phyloP scores from a whole-genome alignment of 2,888 invertebrate genomes.

The Hofmannophila pseudospretella region DNA sequence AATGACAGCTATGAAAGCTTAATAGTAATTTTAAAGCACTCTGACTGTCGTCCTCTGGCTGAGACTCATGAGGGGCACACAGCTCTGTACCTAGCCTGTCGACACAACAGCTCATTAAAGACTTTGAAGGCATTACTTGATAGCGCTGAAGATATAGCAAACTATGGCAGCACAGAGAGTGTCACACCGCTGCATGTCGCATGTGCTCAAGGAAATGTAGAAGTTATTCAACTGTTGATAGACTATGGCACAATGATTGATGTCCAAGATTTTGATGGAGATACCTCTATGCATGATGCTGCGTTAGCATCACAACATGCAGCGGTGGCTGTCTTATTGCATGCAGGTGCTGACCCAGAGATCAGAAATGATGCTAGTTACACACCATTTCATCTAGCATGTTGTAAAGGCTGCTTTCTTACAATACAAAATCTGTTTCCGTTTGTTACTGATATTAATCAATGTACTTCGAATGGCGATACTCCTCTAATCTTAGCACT shows the following conservation, averaged over 20 bases:
- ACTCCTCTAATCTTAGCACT: conserved; percentile 56
- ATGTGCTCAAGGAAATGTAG: conserved; percentile 53
- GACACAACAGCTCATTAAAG: conserved; percentile 43
- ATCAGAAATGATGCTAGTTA: conserved; percentile 53
- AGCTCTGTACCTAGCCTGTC: conserved; percentile 64
- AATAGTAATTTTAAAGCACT: conserved; percentile 48
- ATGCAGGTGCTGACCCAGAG: conserved; percentile 62
- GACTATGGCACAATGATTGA: conserved; percentile 59
- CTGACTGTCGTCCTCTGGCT: conserved; percentile 44
- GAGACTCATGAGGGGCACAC: conserved; percentile 73
- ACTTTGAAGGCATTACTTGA: conserved; percentile 53
- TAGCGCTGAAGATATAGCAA: conserved; percentile 51
- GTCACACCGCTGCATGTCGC: conserved; percentile 66
- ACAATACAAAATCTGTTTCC: conserved; percentile 46
- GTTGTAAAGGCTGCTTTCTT: conserved; percentile 50
- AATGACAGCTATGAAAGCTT: conserved; percentile 57
- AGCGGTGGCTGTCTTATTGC: conserved; percentile 46
- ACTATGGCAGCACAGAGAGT: conserved; percentile 64
- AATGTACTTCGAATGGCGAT: conserved; percentile 44
- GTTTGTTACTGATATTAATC: conserved; percentile 56
- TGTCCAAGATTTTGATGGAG: conserved; percentile 69
- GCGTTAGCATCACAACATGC: conserved; percentile 42
- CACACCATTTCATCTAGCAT: conserved; percentile 66
- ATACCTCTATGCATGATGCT: conserved; percentile 68
- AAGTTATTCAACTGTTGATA: conserved; percentile 53